phyloP scores from a whole-genome alignment of 2,888 invertebrate species.

The Anoplius nigerrimus region DNA sequence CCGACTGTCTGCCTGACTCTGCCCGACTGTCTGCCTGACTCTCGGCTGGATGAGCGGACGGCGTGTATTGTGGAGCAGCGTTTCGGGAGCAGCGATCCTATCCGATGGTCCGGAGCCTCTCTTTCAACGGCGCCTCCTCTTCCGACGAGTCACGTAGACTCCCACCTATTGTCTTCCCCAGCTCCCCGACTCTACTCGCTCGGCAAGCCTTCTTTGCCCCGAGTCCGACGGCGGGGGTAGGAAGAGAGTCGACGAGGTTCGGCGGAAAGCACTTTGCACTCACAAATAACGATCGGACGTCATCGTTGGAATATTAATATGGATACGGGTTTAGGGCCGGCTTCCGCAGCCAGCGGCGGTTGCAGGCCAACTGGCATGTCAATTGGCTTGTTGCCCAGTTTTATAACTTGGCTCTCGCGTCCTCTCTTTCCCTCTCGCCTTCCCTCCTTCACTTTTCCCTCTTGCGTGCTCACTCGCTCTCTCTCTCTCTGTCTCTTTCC shows the following conservation, averaged over 20 bases:
- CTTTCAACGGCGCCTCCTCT: neutral
- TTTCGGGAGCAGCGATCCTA: no score
- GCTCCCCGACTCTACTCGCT: slow-evolving; percentile 1
- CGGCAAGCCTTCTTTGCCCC: neutral
- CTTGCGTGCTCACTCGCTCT: slow-evolving; percentile 16
- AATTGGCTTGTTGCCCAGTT: slow-evolving; percentile 75
- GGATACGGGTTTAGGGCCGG: slow-evolving; percentile 55
- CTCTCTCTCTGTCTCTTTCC: slow-evolving; percentile 30
- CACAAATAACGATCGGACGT: slow-evolving; percentile 68
- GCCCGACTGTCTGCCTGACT: no score
- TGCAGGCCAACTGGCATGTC: slow-evolving; percentile 73
- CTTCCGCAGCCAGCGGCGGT: slow-evolving; percentile 70
- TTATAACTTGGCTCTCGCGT: slow-evolving; percentile 68
- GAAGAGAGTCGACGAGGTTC: slow-evolving; percentile 20
- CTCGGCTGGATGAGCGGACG: no score
- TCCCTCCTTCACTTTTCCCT: slow-evolving; percentile 26
- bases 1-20: no score
- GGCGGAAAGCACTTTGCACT: slow-evolving; percentile 53
- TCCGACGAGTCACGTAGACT: neutral
- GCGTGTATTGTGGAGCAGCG: no score
- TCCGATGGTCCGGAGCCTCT: neutral
- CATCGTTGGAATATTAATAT: slow-evolving; percentile 64
- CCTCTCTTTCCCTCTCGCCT: slow-evolving; percentile 41
- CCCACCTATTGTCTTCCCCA: neutral
- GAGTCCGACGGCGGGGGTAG: slow-evolving; percentile 13